A percentile compares a stretch with the other conserved stretches of the same genome.
phyloP scores from a whole-genome alignment of 2,797 vertebrate genomes.

The Dallia pectoralis region DNA sequence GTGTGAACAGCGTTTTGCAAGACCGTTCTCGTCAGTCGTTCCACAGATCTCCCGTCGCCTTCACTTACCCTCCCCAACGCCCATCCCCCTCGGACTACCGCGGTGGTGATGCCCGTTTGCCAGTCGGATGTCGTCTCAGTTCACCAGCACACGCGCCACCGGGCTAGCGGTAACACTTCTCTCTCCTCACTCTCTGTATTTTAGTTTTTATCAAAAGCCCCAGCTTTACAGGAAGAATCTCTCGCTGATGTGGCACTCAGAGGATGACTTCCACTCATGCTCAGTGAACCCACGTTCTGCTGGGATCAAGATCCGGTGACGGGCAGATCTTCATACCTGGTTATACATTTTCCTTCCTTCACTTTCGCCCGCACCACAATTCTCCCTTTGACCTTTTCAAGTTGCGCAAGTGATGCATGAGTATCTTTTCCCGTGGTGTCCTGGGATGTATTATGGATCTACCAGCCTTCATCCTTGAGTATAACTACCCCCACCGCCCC shows the following conservation, averaged over 20 bases:
- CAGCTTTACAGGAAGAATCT: neutral
- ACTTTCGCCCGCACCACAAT: neutral
- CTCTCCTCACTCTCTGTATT: no score
- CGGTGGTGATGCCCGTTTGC: neutral
- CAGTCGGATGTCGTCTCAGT: no score
- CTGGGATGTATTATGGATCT: neutral
- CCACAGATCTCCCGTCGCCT: neutral
- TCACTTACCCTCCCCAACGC: neutral
- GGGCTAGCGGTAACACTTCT: neutral
- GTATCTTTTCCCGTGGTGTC: neutral
- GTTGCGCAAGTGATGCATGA: neutral
- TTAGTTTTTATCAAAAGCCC: neutral
- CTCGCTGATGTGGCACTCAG: neutral
- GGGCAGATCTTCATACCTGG: constrained; percentile 3
- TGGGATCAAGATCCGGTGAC: neutral
- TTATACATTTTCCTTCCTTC: neutral
- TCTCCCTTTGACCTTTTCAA: neutral
- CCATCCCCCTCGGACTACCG: neutral
- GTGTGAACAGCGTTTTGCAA: neutral
- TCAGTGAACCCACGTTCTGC: constrained; percentile 20
- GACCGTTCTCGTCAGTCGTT: neutral
- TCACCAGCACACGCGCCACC: neutral
- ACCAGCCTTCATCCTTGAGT: neutral
- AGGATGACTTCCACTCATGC: constrained; percentile 16
- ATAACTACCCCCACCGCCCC: neutral